Percentiles rank a stretch among this genome's conserved stretches.
Conservation (phyloP, 2,888 invertebrate genomes). For the Megamerina dolium region DNA sequence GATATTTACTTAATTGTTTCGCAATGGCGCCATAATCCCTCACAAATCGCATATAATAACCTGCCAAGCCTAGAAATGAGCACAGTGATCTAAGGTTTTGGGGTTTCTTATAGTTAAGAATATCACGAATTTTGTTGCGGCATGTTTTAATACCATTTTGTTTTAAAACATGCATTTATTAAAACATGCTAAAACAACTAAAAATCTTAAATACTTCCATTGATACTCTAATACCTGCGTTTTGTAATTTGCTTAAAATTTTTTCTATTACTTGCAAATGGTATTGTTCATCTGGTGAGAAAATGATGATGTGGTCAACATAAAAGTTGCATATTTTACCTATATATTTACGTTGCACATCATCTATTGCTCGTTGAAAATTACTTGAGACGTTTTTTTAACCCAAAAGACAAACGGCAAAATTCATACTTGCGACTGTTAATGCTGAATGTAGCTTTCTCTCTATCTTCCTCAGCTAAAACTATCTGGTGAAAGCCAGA, state of each 20-base stretch:
- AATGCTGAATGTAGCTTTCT: slow-evolving; percentile 1
- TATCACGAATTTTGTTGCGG: not conserved
- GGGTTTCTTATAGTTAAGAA: not conserved
- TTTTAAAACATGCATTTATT: too few relatives aligned
- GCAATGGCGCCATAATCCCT: too few relatives aligned
- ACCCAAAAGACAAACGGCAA: not conserved
- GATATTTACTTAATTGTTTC: not conserved
- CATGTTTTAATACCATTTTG: slow-evolving; percentile 1
- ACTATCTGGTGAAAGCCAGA: slow-evolving; percentile 6
- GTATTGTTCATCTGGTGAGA: not conserved
- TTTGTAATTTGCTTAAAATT: not conserved
- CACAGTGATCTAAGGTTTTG: not conserved
- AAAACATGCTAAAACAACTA: too few relatives aligned
- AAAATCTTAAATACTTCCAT: not conserved
- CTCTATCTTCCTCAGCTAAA: not conserved
- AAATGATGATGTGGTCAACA: not conserved
- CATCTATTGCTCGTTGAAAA: too few relatives aligned
- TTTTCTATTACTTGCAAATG: not conserved
- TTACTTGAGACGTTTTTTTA: not conserved
- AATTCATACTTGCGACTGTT: slow-evolving; percentile 3
- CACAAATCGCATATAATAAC: not conserved
- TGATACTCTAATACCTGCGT: not conserved
- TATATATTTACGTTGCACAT: not conserved
- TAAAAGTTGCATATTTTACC: not conserved
- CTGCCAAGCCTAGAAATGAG: not conserved